Evolutionary conservation across 2,113 vertebrate genomes (phyloP).

Genomic region (Petaurus breviceps): DNA sequence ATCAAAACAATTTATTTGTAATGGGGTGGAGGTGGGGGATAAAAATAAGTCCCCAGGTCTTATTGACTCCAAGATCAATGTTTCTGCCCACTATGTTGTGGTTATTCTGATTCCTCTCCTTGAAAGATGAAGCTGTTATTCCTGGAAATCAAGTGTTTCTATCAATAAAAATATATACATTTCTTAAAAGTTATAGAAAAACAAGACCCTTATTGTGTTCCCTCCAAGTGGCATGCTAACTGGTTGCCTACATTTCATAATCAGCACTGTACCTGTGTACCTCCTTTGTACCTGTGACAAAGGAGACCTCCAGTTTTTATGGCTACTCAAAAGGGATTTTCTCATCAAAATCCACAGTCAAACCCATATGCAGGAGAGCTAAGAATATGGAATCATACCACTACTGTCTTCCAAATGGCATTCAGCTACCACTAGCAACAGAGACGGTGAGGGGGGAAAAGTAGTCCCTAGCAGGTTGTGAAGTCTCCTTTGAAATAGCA

Average conservation of each 20-base stretch:
- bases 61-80: background rate
- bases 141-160: background rate
- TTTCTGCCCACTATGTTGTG: background rate
- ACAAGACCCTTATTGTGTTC: background rate
- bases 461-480: background rate
- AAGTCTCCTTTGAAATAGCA: conserved; percentile 40
- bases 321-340: background rate
- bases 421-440: background rate
- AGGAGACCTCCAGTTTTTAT: background rate
- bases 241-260: too few relatives aligned
- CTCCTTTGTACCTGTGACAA: too few relatives aligned
- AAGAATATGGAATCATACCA: background rate
- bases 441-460: conserved; percentile 1
- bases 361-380: background rate
- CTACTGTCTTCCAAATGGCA: background rate
- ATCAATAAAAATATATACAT: background rate
- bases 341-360: background rate
- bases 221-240: background rate
- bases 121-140: background rate
- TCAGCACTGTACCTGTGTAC: background rate
- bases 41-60: background rate
- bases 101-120: too few relatives aligned
- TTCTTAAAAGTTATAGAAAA: background rate
- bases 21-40: too few relatives aligned
- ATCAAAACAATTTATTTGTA: background rate